Conservation (phyloP, 2,113 vertebrate genomes). For the Bubo blakistoni region DNA sequence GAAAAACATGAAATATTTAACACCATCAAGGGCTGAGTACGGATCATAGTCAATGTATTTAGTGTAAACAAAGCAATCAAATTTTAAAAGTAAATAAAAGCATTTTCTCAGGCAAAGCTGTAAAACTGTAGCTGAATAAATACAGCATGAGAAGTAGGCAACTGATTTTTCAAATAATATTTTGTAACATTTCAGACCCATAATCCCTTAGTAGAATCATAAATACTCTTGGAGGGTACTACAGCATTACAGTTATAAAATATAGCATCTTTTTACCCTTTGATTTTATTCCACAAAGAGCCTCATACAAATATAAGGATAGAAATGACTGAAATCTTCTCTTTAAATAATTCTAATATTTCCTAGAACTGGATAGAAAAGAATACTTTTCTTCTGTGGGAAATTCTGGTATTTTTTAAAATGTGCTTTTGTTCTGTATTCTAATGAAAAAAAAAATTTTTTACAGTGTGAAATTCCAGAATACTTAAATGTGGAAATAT, state of each 20-base stretch:
- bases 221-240: not conserved
- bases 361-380: not conserved
- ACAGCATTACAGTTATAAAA: not conserved
- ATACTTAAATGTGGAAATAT: not conserved
- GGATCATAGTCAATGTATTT: not conserved
- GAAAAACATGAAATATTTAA: not conserved
- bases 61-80: not conserved
- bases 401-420: not conserved
- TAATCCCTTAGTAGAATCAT: not conserved
- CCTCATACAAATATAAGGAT: not conserved
- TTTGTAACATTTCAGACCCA: not conserved
- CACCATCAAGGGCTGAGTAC: not conserved
- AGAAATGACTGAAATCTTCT: not conserved
- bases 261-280: not conserved
- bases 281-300: not conserved
- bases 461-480: not conserved
- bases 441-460: not conserved
- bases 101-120: not conserved
- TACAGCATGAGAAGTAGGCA: not conserved
- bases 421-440: not conserved
- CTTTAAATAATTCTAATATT: not conserved
- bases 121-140: not conserved
- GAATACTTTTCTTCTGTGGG: not conserved
- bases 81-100: not conserved
- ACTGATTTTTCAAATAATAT: not conserved